phyloP scores from a whole-genome alignment of 1,140 invertebrate species.

The Eueides isabella region DNA sequence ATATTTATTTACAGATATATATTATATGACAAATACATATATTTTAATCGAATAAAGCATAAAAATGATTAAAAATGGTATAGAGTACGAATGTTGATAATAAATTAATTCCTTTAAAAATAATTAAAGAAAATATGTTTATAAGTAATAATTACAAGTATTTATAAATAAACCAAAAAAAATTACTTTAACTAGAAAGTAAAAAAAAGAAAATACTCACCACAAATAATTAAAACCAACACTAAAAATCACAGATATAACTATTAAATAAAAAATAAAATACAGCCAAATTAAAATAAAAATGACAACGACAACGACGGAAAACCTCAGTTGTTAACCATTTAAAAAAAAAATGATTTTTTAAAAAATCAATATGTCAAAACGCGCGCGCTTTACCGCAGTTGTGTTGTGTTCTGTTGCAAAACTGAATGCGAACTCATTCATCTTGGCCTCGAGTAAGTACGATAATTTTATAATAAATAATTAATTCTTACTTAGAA shows the following conservation, averaged over 20 bases:
- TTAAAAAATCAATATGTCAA: constrained; percentile 26
- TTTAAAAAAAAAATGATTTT: background rate
- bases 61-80: too few relatives aligned
- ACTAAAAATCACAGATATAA: background rate
- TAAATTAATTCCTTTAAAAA: too few relatives aligned
- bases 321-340: background rate
- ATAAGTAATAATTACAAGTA: background rate
- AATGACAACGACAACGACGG: background rate
- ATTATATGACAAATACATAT: too few relatives aligned
- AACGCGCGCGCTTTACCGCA: constrained; percentile 30
- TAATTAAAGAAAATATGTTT: too few relatives aligned
- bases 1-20: background rate
- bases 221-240: background rate
- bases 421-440: constrained; percentile 18
- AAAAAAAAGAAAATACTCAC: constrained; percentile 16
- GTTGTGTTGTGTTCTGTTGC: constrained; percentile 21
- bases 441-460: constrained; percentile 23
- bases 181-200: background rate
- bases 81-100: too few relatives aligned
- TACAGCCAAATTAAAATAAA: background rate
- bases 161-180: background rate
- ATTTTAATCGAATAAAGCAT: too few relatives aligned
- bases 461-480: constrained; percentile 19
- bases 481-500: constrained; percentile 1
- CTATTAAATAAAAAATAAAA: constrained; percentile 6